Evolutionary conservation across 1,140 invertebrate genomes (phyloP), one percentile per base, ranked within the genome.

Genomic region (Lethrus apterus): DNA sequence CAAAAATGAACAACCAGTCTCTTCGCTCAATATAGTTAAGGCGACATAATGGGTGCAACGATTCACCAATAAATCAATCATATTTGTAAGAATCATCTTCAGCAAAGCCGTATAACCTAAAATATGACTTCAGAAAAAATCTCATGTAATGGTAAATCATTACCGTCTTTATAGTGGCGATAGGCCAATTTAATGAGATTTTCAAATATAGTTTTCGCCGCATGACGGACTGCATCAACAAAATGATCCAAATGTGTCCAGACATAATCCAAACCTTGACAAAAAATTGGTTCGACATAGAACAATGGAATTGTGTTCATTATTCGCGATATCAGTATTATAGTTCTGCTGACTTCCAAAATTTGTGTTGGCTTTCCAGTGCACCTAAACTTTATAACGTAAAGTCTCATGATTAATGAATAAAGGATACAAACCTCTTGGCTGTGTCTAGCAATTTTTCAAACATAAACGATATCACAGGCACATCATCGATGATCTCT

Each of bases 381-480:
- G 33, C 21, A 42, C n/a, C 40, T 38, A 38, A 38, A 21, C 20
- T 11, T 2, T 4, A 10, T 2, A 19, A 35, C 17, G 2, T 8
- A 33, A 1, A 33, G 11, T 9, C 8, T 33, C 8, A 7, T 7
- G 2, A 33, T 13, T 3, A 13, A 33, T 14, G 13, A 33, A 33
- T 8, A 15, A 33, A n/a, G n/a, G 7, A 26, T 14, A 34, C 10
- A 21, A 23, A 42, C 21, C 24, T 18, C 11, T 44, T 44, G 10
- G 31, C 42, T 18, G 9, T 31, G 10, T 44, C 31, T n/a, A 44
- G 2, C 10, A 44, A 33, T 20, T 32, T 23, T n/a, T 21, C 31
- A 44, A 44, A 44, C 15, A 44, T 32, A 33, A 32, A 44, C 18
- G 42, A 32, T 14, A 44, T 44, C n/a, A 44, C 42, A 3, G 42